These are phyloP conservation scores for Hyphantria cunea DNA, from an alignment of 1,140 invertebrate species.

Conservation along the genomic window DNA sequence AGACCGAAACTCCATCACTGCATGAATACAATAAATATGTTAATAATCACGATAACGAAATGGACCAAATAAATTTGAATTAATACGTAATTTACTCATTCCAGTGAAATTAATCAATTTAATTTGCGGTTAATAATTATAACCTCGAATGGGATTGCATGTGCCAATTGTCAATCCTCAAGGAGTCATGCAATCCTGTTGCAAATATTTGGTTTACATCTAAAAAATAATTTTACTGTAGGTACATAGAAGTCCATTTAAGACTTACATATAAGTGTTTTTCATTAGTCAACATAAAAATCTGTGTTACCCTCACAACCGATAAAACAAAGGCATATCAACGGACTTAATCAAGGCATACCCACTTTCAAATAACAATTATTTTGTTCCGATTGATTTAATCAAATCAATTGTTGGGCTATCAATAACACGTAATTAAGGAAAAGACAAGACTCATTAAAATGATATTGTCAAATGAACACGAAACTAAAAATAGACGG, in stretches of 20 bases:
- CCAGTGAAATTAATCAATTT: constrained; percentile 5
- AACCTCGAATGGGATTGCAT: constrained; percentile 30
- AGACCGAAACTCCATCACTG: no score
- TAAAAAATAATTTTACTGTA: no score
- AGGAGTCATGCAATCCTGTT: constrained; percentile 25
- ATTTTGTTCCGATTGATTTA: neutral
- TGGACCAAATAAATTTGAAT: neutral
- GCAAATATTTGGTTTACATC: constrained; percentile 44
- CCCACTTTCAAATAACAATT: neutral
- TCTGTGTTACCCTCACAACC: constrained; percentile 2
- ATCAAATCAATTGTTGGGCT: neutral
- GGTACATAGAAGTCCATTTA: no score
- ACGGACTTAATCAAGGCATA: neutral
- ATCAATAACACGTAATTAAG: no score
- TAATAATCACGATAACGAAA: neutral
- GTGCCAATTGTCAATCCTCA: constrained; percentile 39
- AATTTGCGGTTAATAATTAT: constrained; percentile 17
- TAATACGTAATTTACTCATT: neutral
- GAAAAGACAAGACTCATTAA: no score
- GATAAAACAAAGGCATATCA: no score
- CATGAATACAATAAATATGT: no score
- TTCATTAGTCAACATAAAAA: neutral
- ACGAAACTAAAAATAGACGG: no score
- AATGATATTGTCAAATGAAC: no score
- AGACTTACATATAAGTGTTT: no score